These are phyloP conservation scores for Pongo abelii DNA, from an alignment of 2,113 vertebrate genomes.

Conservation along the genomic window DNA sequence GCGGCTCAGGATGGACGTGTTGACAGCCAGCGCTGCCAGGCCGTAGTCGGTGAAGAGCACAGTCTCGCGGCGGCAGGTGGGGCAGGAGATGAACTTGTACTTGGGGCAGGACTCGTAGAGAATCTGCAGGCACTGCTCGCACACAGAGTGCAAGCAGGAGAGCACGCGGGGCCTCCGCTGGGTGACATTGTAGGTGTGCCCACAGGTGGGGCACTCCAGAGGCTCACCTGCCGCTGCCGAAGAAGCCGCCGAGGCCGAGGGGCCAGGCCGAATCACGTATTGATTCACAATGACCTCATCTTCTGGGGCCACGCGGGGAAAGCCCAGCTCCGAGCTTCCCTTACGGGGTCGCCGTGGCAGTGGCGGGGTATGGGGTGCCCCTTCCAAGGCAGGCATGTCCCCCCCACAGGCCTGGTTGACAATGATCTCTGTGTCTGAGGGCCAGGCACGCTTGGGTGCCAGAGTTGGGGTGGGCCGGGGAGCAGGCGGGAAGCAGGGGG, in stretches of 20 bases:
- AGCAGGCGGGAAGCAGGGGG: slow-evolving; percentile 82
- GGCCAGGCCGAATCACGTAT: slow-evolving; percentile 91
- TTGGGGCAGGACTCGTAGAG: slow-evolving; percentile 99
- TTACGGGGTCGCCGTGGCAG: slow-evolving; percentile 90
- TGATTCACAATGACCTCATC: slow-evolving; percentile 98
- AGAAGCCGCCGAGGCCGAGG: slow-evolving; percentile 85
- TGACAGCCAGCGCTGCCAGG: slow-evolving; percentile 96
- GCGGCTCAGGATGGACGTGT: slow-evolving; percentile 98
- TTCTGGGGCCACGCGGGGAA: slow-evolving; percentile 91
- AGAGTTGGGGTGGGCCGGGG: slow-evolving; percentile 91
- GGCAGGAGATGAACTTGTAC: slow-evolving; percentile 99
- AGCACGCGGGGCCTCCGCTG: slow-evolving; percentile 97
- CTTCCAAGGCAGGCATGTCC: slow-evolving; percentile 82
- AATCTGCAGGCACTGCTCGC: slow-evolving; percentile 99
- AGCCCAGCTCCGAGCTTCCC: slow-evolving; percentile 94
- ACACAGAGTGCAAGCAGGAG: slow-evolving; percentile 98
- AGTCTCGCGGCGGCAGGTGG: slow-evolving; percentile 96
- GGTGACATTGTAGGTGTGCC: slow-evolving; percentile 96
- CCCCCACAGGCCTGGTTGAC: slow-evolving; percentile 96
- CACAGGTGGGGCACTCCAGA: slow-evolving; percentile 97
- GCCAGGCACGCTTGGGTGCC: slow-evolving; percentile 90
- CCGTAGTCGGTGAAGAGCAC: slow-evolving; percentile 99
- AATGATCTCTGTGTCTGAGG: slow-evolving; percentile 95
- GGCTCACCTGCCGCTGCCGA: slow-evolving; percentile 89
- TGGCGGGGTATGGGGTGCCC: slow-evolving; percentile 87